These are phyloP conservation scores for Scyliorhinus canicula DNA, from an alignment of 2,797 vertebrate genomes.

Conservation along the genomic window DNA sequence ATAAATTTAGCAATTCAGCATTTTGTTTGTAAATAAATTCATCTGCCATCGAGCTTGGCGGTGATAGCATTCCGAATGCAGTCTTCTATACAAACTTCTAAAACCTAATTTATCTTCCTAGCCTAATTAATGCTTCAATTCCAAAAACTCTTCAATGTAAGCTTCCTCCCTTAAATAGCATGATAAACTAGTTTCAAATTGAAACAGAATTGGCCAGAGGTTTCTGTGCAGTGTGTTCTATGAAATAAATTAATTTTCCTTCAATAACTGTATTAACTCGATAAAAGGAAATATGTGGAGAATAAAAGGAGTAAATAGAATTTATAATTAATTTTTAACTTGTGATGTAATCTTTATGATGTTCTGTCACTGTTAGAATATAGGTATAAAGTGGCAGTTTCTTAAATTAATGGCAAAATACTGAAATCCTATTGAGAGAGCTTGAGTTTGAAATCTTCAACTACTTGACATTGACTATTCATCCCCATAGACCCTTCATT, in stretches of 20 bases:
- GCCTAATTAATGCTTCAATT: neutral
- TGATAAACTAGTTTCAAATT: slow-evolving; percentile 24
- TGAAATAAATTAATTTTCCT: slow-evolving; percentile 17
- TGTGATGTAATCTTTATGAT: neutral
- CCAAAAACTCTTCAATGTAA: neutral
- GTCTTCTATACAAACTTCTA: neutral
- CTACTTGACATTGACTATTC: neutral
- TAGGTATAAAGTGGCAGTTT: neutral
- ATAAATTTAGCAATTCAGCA: neutral
- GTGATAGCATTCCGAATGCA: neutral
- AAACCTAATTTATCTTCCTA: neutral
- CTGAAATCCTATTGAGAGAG: neutral
- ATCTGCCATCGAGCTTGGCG: neutral
- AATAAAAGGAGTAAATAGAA: neutral
- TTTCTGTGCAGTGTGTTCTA: neutral
- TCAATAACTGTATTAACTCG: neutral
- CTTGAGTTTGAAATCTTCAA: neutral
- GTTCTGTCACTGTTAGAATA: neutral
- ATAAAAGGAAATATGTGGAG: neutral
- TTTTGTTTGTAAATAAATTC: neutral
- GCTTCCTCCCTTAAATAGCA: neutral
- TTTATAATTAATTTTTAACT: neutral
- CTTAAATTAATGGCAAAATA: neutral
- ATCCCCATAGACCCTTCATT: neutral
- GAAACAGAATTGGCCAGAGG: neutral